These are phyloP conservation scores for Pristionchus fissidentatus DNA, from an alignment of 2,888 invertebrate genomes.

Conservation along the genomic window DNA sequence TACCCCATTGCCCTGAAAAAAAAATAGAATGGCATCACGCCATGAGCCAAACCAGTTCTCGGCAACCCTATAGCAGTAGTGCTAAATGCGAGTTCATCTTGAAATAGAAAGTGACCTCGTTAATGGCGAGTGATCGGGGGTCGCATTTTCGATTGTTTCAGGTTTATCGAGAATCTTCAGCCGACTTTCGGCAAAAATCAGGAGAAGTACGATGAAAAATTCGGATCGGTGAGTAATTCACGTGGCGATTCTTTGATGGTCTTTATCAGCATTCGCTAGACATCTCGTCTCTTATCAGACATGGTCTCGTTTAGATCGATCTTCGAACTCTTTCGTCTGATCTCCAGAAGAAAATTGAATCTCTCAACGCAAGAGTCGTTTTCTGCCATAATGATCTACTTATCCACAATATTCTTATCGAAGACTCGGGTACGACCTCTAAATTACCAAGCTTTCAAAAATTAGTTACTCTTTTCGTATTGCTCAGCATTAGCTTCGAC, in stretches of 20 bases:
- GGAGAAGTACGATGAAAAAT: constrained; percentile 50
- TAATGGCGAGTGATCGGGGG: constrained; percentile 2
- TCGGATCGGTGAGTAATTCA: constrained; percentile 31
- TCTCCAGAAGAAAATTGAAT: constrained; percentile 53
- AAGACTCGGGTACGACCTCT: constrained; percentile 78
- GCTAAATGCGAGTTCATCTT: background rate
- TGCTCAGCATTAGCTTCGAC: too few species aligned
- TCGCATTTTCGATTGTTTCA: constrained; percentile 49
- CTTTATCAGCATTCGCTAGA: background rate
- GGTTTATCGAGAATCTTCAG: constrained; percentile 53
- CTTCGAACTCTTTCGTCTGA: constrained; percentile 41
- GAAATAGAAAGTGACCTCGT: constrained; percentile 33
- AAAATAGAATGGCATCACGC: too few species aligned
- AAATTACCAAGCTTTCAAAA: background rate
- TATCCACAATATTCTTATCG: constrained; percentile 91
- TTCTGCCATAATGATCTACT: constrained; percentile 98
- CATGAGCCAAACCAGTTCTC: too few species aligned
- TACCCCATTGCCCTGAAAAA: too few species aligned
- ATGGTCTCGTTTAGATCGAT: background rate
- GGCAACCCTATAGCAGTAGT: too few species aligned
- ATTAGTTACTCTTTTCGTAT: too few species aligned
- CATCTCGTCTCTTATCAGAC: background rate
- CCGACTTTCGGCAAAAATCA: constrained; percentile 23
- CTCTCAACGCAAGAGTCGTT: constrained; percentile 80
- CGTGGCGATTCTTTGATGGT: background rate